A percentile compares a stretch with the other conserved stretches of the same genome.
Conservation (phyloP, 30 jellyfish, hydroid and myxozoan genomes). For the Chironex yamaguchii region DNA sequence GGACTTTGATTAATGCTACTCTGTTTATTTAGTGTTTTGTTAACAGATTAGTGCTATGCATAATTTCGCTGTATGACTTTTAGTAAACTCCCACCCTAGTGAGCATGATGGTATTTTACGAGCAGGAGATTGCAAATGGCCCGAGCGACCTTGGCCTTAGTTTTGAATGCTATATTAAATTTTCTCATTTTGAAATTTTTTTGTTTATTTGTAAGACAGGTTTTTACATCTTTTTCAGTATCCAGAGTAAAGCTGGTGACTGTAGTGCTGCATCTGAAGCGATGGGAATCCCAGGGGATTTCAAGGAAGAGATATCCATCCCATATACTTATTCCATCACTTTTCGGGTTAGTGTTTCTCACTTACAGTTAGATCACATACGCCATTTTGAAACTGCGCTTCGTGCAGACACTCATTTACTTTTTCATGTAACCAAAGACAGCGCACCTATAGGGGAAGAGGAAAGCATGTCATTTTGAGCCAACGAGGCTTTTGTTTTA, state of each 20-base stretch:
- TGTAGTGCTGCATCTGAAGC: slow-evolving; percentile 80
- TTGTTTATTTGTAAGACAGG: background rate
- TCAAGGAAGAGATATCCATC: slow-evolving; percentile 53
- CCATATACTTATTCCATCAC: slow-evolving; percentile 83
- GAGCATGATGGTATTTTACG: background rate
- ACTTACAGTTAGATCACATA: too few relatives aligned
- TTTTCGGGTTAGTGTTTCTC: slow-evolving; percentile 77
- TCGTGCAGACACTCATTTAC: too few relatives aligned
- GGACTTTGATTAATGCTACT: too few relatives aligned
- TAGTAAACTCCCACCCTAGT: background rate
- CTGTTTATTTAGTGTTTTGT: too few relatives aligned
- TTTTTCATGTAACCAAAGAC: too few relatives aligned
- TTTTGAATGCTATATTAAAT: too few relatives aligned
- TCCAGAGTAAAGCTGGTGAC: slow-evolving; percentile 25
- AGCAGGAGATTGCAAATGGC: too few relatives aligned
- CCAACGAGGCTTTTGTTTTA: too few relatives aligned
- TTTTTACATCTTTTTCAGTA: slow-evolving; percentile 39
- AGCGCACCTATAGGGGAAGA: too few relatives aligned
- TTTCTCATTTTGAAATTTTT: background rate
- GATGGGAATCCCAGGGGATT: slow-evolving; percentile 76
- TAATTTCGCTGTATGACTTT: background rate
- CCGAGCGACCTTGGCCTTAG: too few relatives aligned
- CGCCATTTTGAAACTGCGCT: too few relatives aligned
- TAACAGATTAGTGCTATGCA: background rate
- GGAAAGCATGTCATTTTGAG: too few relatives aligned